Evolutionary conservation across 2,113 vertebrate genomes (phyloP), one percentile per base, ranked within the genome.

Genomic region (Podilymbus podiceps): DNA sequence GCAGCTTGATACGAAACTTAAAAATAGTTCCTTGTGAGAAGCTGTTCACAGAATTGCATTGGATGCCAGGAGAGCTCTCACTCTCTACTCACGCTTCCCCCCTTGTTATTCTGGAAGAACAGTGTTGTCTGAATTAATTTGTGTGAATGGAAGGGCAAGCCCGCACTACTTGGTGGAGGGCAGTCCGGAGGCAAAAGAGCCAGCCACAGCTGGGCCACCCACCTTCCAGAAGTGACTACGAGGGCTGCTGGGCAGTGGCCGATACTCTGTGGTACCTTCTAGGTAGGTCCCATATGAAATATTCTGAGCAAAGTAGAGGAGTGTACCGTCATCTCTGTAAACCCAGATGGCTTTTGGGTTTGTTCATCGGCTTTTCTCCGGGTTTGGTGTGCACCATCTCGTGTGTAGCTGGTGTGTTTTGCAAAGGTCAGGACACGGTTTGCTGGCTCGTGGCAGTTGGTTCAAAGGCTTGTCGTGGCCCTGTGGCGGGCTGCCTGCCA

Each of bases 21-120:
- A 97, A 96, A 95, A 94, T 93, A 96, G 92, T 81, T 89, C 42
- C 69, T 95, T 93, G 77, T 40, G 55, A 90, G 89, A 88, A 93
- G 80, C 94, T 95, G 76, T 23, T 94, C 67, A 8, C 56, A 79
- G 47, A 82, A 85, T 85, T 81, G 58, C 87, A 68, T 93, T 1
- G 4, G 62, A 86, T 97, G 89, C 92, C 95, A 93, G 81, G 66
- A 91, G 86, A 87, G 27, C 64, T 93, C 74, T 92, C 27, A 11
- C 74, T 75, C 67, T 68, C 66, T 82, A 25, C 88, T 88, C 3
- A 0, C 5, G 19, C 86, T 77, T 77, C 24, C 60, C 64, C 50
- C 46, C 73, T 90, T 16, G 1, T 94, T 92, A 68, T 88, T 89
- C 47, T 88, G 62, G 46, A 93, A 59, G 62, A 78, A 46, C 52